A percentile compares a stretch with the other conserved stretches of the same genome.
phyloP scores from a whole-genome alignment of 2,888 invertebrate genomes.

The Philonicus albiceps region DNA sequence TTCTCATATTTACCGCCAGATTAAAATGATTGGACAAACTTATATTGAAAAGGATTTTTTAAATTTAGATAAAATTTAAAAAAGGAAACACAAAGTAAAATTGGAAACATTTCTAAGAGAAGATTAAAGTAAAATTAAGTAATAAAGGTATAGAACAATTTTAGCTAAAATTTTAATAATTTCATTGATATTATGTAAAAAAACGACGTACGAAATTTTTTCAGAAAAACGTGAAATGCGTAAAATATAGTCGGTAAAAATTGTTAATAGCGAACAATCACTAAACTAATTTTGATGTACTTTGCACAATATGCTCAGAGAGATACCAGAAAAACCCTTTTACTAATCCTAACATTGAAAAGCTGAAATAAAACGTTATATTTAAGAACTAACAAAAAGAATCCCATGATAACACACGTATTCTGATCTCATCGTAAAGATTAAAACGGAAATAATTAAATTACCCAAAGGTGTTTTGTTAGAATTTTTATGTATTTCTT shows the following conservation, averaged over 20 bases:
- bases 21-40: conserved; percentile 62
- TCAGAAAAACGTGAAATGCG: background rate
- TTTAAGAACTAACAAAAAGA: background rate
- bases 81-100: background rate
- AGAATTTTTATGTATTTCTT: background rate
- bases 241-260: background rate
- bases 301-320: conserved; percentile 10
- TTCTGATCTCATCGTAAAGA: conserved; percentile 19
- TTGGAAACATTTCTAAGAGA: background rate
- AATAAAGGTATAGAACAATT: background rate
- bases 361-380: background rate
- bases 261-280: conserved; percentile 9
- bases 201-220: background rate
- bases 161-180: conserved; percentile 4
- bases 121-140: background rate
- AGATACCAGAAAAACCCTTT: background rate
- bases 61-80: conserved; percentile 10
- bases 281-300: conserved; percentile 11
- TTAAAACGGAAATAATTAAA: background rate
- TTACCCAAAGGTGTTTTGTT: conserved; percentile 10
- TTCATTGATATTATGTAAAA: conserved; percentile 2
- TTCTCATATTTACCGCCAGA: conserved; percentile 89
- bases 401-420: background rate
- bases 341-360: background rate
- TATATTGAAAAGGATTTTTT: background rate